Percentiles rank a stretch among this genome's conserved stretches.
Evolutionary conservation across 2,888 invertebrate genomes (phyloP).

Genomic region (Lypha dubia): DNA sequence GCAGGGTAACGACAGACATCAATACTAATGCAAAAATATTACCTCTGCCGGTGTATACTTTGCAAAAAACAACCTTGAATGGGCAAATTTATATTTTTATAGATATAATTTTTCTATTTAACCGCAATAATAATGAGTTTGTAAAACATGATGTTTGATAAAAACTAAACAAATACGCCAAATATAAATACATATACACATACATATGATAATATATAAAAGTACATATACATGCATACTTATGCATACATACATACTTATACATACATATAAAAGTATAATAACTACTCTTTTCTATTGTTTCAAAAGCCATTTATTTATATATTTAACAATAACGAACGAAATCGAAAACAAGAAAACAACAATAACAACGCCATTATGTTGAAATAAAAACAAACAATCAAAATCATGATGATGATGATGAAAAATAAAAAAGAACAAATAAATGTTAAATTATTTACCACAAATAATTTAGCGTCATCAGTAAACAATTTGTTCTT

Average conservation of each 20-base stretch:
- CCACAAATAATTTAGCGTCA: conserved; percentile 60
- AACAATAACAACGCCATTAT: conserved; percentile 15
- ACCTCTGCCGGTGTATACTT: not conserved
- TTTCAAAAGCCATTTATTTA: conserved; percentile 40
- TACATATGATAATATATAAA: not conserved
- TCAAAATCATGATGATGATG: not conserved
- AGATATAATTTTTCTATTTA: conserved; percentile 18
- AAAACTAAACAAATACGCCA: conserved; percentile 2
- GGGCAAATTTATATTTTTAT: conserved; percentile 15
- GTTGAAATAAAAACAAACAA: conserved; percentile 20
- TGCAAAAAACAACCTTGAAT: conserved; percentile 25
- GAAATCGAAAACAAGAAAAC: conserved; percentile 26
- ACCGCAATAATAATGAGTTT: conserved; percentile 51
- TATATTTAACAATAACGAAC: conserved; percentile 44
- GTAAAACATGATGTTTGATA: conserved; percentile 5
- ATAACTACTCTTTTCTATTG: not conserved
- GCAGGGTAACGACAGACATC: no score
- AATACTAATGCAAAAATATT: not conserved
- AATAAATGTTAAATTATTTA: conserved; percentile 47
- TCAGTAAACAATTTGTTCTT: conserved; percentile 46
- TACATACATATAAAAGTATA: not conserved
- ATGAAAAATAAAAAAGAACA: conserved; percentile 8
- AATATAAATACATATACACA: not conserved
- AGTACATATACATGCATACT: not conserved
- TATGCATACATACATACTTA: not conserved